phyloP scores from a whole-genome alignment of 1,140 invertebrate species.

The Drosophila nikananu region DNA sequence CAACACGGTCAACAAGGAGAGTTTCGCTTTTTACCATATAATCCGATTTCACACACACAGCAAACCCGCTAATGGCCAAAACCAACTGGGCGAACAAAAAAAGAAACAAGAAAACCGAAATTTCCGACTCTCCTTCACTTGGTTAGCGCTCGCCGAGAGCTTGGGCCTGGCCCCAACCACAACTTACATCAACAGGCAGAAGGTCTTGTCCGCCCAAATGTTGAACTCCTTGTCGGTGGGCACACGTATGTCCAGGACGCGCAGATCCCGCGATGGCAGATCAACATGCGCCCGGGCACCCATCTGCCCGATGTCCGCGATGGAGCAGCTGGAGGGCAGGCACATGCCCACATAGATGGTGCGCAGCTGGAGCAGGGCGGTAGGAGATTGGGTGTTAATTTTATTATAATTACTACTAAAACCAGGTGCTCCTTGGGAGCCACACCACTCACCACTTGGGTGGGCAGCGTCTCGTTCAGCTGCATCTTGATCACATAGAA shows the following conservation, averaged over 20 bases:
- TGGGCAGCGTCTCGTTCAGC: slow-evolving; percentile 85
- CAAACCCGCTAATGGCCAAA: slow-evolving; percentile 40
- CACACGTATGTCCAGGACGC: slow-evolving; percentile 88
- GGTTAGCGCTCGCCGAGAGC: slow-evolving; percentile 12
- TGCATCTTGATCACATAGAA: slow-evolving; percentile 88
- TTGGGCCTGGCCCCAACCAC: background rate
- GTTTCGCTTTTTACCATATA: slow-evolving; percentile 50
- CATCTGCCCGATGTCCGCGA: slow-evolving; percentile 87
- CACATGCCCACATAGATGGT: slow-evolving; percentile 90
- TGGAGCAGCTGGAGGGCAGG: slow-evolving; percentile 89
- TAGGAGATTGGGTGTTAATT: too few relatives aligned
- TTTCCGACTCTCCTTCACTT: background rate
- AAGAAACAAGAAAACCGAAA: background rate
- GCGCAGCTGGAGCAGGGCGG: slow-evolving; percentile 86
- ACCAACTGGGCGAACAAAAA: slow-evolving; percentile 25
- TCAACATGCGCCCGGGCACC: slow-evolving; percentile 86
- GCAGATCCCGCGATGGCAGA: slow-evolving; percentile 81
- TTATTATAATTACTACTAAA: background rate
- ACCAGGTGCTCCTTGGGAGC: too few relatives aligned
- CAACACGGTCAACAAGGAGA: slow-evolving; percentile 10
- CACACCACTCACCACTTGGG: slow-evolving; percentile 84
- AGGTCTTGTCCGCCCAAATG: slow-evolving; percentile 89
- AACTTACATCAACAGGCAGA: slow-evolving; percentile 90
- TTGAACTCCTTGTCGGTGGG: slow-evolving; percentile 89
- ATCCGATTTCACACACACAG: slow-evolving; percentile 43